These are phyloP conservation scores for Coecobrya sp. DNA, from an alignment of 2,888 invertebrate genomes.

Conservation along the genomic window DNA sequence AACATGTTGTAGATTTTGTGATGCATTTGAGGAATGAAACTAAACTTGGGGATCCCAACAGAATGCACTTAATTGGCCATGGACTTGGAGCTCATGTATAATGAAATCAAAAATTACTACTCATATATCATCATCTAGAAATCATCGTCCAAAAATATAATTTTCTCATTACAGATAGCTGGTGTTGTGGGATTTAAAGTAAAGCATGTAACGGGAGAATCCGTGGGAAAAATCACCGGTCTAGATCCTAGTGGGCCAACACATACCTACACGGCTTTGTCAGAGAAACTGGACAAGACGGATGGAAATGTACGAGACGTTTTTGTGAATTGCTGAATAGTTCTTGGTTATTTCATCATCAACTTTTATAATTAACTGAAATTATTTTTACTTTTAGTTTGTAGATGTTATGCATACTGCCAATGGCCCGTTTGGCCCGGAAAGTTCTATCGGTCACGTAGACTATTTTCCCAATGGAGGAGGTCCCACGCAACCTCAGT, in stretches of 20 bases:
- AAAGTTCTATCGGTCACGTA: slow-evolving; percentile 65
- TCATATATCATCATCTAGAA: no score
- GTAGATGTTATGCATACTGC: slow-evolving; percentile 76
- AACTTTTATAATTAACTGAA: neutral
- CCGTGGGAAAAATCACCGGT: slow-evolving; percentile 76
- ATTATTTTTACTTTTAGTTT: slow-evolving; percentile 38
- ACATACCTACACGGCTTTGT: slow-evolving; percentile 80
- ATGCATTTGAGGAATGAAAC: slow-evolving; percentile 59
- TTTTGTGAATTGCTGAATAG: slow-evolving; percentile 25
- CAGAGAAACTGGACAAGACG: slow-evolving; percentile 79
- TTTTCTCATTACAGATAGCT: slow-evolving; percentile 75
- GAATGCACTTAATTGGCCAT: slow-evolving; percentile 72
- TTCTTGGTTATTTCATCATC: neutral
- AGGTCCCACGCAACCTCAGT: slow-evolving; percentile 78
- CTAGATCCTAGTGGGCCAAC: slow-evolving; percentile 81
- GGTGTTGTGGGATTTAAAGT: slow-evolving; percentile 80
- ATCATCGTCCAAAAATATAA: no score
- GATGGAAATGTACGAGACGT: slow-evolving; percentile 75
- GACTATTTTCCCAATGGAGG: slow-evolving; percentile 81
- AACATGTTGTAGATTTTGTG: slow-evolving; percentile 72
- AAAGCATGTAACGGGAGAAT: slow-evolving; percentile 77
- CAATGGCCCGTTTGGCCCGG: slow-evolving; percentile 78
- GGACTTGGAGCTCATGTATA: slow-evolving; percentile 74
- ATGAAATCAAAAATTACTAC: neutral
- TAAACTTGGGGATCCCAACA: slow-evolving; percentile 32